These are phyloP conservation scores for Ptychobarbus kaznakovi DNA, from an alignment of 2,797 vertebrate genomes.

Conservation along the genomic window DNA sequence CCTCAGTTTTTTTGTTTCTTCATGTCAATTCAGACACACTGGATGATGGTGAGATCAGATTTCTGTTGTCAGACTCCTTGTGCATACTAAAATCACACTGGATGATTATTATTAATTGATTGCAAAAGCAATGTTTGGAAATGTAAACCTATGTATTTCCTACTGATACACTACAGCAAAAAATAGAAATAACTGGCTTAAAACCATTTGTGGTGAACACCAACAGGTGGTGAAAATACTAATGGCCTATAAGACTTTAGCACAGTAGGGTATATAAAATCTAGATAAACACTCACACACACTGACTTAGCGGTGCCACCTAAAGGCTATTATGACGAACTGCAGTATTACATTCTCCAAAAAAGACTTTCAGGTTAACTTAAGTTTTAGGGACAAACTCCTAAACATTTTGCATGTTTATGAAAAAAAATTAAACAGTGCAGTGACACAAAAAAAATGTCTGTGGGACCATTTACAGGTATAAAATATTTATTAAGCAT, in stretches of 20 bases:
- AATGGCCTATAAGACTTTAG: no score
- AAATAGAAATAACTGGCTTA: neutral
- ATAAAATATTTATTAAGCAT: neutral
- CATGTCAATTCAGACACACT: no score
- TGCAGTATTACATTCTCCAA: neutral
- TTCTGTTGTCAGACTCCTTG: no score
- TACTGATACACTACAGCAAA: neutral
- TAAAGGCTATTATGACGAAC: neutral
- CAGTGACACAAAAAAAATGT: neutral
- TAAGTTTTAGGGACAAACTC: no score
- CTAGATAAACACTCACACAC: neutral
- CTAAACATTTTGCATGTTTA: neutral
- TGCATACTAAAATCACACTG: neutral
- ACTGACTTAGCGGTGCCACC: neutral
- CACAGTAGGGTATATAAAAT: neutral
- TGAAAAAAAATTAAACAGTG: neutral
- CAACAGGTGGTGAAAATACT: neutral
- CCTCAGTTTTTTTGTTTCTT: no score
- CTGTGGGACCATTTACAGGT: neutral
- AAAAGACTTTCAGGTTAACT: neutral
- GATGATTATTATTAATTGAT: neutral
- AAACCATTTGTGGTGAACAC: no score
- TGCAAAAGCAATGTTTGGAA: neutral
- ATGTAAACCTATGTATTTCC: neutral
- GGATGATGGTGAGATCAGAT: no score